Evolutionary conservation across 2,888 invertebrate species (phyloP), one percentile per base, ranked within the genome.

Genomic region (Ernsta delagoae): DNA sequence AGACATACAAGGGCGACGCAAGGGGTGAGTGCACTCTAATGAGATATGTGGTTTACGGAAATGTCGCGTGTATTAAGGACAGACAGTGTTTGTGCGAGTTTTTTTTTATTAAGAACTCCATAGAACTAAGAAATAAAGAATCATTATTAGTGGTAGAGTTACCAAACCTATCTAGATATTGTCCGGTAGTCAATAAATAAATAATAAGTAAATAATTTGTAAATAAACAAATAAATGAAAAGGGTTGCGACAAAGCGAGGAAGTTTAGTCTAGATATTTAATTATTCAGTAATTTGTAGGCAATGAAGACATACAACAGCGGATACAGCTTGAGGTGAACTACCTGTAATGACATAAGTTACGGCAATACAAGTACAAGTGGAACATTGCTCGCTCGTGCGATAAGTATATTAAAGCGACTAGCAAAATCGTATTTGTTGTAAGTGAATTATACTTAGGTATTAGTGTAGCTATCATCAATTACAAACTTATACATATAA

Each of bases 321-420:
- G 12, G 2, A 48, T 12, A 48, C 3, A 4, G 24, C 12, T 4
- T 7, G 24, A 34, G 50, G 59, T 36, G 65, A 65, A 65, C 48
- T 48, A 36, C 34, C 65, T 34, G 24, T 65, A 59, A 65, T 59
- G 57, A 50, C 11, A 65, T 65, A 65, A 65, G 65, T 50, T 48
- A 65, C 39, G 43, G 59, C 59, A 59, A 65, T n/a, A n/a, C n/a
- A n/a, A n/a, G n/a, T 59, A 65, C 48, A 65, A 48, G 12, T 53
- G 53, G 62, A 39, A 39, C 39, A 16, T 48, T 57, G 65, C 16
- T 24, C 12, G 57, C 41, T 41, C 4, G 0, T 16, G 2, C 65
- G 16, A 1, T 65, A 65, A 65, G 48, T 65, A 16, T 65, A 65
- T 65, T 65, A n/a, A n/a, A 65, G 65, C 34, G 4, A 36, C 4